A percentile compares a stretch with the other conserved stretches of the same genome.
phyloP scores from a whole-genome alignment of 2,888 invertebrate species.

The Drosophila prolongata region DNA sequence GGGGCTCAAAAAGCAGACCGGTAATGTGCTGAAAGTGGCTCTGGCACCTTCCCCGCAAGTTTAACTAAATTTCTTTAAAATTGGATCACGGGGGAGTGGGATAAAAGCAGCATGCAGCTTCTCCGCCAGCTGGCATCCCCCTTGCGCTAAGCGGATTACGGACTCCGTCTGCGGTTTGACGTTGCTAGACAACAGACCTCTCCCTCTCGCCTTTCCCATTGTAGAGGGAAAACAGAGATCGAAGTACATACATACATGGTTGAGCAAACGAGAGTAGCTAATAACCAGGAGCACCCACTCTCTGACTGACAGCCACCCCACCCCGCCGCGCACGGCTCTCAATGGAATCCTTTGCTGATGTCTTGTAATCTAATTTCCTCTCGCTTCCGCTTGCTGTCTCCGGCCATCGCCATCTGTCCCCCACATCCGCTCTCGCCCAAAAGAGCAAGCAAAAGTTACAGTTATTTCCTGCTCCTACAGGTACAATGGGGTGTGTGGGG shows the following conservation, averaged over 20 bases:
- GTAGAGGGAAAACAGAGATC: slow-evolving; percentile 2
- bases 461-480: slow-evolving; percentile 1
- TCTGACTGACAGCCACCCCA: background rate
- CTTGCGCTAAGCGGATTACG: slow-evolving; percentile 26
- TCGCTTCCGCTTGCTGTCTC: slow-evolving; percentile 21
- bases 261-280: background rate
- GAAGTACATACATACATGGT: slow-evolving; percentile 3
- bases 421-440: background rate
- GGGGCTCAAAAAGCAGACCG: slow-evolving; percentile 8
- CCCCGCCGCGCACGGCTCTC: background rate
- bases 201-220: background rate
- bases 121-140: background rate
- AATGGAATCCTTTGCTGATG: slow-evolving; percentile 16
- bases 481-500: background rate
- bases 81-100: background rate
- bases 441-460: slow-evolving; percentile 23
- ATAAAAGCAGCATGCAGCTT: background rate
- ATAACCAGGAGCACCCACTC: background rate
- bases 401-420: slow-evolving; percentile 1
- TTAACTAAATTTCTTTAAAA: slow-evolving; percentile 1
- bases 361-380: slow-evolving; percentile 39
- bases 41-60: background rate
- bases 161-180: slow-evolving; percentile 10
- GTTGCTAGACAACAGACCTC: slow-evolving; percentile 36
- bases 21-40: slow-evolving; percentile 1